Conservation (phyloP, 2,113 vertebrate species). For the Cyanistes caeruleus region DNA sequence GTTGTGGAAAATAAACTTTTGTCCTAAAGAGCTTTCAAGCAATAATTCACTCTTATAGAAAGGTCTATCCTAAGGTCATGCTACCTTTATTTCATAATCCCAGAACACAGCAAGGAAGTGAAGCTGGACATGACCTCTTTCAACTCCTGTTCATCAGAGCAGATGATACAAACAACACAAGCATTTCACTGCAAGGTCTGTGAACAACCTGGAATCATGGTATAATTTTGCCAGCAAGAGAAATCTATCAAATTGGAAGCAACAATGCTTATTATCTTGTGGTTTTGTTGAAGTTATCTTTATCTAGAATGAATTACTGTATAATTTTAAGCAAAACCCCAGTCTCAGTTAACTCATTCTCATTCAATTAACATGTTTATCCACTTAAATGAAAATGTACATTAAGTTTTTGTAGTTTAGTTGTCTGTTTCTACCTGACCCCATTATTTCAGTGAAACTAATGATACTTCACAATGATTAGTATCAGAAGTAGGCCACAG, state of each 20-base stretch:
- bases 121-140: conserved; percentile 17
- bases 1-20: conserved; percentile 30
- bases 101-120: conserved; percentile 28
- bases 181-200: not conserved
- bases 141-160: conserved; percentile 38
- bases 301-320: not conserved
- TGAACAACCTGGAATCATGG: not conserved
- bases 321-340: not conserved
- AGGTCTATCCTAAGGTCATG: conserved; percentile 31
- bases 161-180: conserved; percentile 10
- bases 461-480: not conserved
- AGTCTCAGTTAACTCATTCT: not conserved
- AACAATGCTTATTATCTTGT: not conserved
- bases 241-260: not conserved
- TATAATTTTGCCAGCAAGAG: not conserved
- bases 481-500: not conserved
- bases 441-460: not conserved
- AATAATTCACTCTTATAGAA: conserved; percentile 37
- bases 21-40: conserved; percentile 23
- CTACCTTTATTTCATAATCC: conserved; percentile 42
- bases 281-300: not conserved
- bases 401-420: not conserved
- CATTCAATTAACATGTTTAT: not conserved
- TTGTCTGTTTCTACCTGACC: not conserved
- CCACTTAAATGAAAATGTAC: not conserved